phyloP scores from a whole-genome alignment of 2,888 invertebrate genomes.

The Chrysolina oricalcia region DNA sequence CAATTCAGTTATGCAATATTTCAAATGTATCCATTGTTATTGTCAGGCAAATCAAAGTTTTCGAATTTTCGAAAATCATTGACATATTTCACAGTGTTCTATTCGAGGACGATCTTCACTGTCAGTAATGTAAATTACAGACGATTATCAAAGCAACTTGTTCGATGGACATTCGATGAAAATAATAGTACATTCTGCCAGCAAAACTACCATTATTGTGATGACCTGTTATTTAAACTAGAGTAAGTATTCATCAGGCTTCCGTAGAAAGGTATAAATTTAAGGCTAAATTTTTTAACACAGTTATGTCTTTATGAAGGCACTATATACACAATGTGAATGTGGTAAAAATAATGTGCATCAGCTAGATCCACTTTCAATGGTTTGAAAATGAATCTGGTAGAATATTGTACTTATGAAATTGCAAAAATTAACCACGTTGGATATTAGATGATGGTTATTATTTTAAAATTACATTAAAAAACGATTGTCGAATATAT shows the following conservation, averaged over 20 bases:
- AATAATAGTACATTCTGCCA: constrained; percentile 51
- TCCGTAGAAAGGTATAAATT: constrained; percentile 47
- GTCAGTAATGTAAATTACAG: too few species aligned
- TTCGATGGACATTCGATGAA: background rate
- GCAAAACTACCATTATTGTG: constrained; percentile 47
- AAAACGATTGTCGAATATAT: constrained; percentile 64
- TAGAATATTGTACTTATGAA: background rate
- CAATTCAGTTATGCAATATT: too few species aligned
- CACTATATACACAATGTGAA: constrained; percentile 51
- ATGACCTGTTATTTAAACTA: constrained; percentile 37
- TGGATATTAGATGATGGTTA: background rate
- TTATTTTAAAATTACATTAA: constrained; percentile 24
- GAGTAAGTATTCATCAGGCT: constrained; percentile 44
- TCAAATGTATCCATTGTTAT: too few species aligned
- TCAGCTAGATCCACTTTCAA: background rate
- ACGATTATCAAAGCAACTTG: too few species aligned
- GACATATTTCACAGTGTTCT: too few species aligned
- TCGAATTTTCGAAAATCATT: too few species aligned
- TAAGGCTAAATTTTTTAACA: constrained; percentile 47
- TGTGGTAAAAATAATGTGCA: background rate
- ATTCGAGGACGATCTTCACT: too few species aligned
- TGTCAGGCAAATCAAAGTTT: too few species aligned
- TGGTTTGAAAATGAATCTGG: background rate
- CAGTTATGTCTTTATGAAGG: constrained; percentile 58
- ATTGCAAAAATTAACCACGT: background rate